Percentiles rank a stretch among this genome's conserved stretches.
Conservation (phyloP, 2,888 invertebrate species). For the Polia nebulosa region DNA sequence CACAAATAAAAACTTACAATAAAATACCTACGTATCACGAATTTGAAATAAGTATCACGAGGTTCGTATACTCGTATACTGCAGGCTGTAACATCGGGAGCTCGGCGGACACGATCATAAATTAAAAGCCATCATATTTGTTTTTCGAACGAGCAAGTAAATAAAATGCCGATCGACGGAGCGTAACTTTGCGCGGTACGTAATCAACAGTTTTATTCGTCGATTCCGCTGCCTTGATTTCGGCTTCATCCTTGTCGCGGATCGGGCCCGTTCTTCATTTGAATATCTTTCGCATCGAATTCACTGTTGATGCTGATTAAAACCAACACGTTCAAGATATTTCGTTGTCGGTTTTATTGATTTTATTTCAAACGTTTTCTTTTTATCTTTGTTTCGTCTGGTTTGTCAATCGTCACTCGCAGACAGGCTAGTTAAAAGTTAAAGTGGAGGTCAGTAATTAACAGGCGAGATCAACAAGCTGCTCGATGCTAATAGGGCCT, state of each 20-base stretch:
- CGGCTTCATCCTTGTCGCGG: slow-evolving; percentile 76
- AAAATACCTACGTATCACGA: slow-evolving; percentile 78
- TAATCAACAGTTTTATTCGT: slow-evolving; percentile 89
- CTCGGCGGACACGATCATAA: slow-evolving; percentile 82
- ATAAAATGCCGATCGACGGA: slow-evolving; percentile 87
- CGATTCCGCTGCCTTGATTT: slow-evolving; percentile 86
- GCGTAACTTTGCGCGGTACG: slow-evolving; percentile 85
- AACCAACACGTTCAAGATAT: slow-evolving; percentile 74
- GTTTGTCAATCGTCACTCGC: slow-evolving; percentile 69
- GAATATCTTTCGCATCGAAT: slow-evolving; percentile 80
- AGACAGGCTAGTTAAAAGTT: slow-evolving; percentile 78
- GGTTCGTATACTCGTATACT: slow-evolving; percentile 65
- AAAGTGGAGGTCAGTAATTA: slow-evolving; percentile 88
- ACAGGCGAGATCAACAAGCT: slow-evolving; percentile 88
- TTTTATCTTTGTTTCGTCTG: slow-evolving; percentile 55
- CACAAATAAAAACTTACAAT: slow-evolving; percentile 79
- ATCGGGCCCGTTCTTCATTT: slow-evolving; percentile 80
- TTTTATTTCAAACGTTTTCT: slow-evolving; percentile 50
- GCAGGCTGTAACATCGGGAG: slow-evolving; percentile 73
- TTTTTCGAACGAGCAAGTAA: slow-evolving; percentile 86
- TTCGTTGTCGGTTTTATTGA: slow-evolving; percentile 58
- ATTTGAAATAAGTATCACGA: slow-evolving; percentile 71
- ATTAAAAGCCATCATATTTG: slow-evolving; percentile 89
- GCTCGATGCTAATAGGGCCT: slow-evolving; percentile 89
- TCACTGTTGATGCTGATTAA: slow-evolving; percentile 81